Percentiles rank a stretch among this genome's conserved stretches.
Evolutionary conservation across 2,888 invertebrate species (phyloP).

Genomic region (Drosophila cyrtoloma): DNA sequence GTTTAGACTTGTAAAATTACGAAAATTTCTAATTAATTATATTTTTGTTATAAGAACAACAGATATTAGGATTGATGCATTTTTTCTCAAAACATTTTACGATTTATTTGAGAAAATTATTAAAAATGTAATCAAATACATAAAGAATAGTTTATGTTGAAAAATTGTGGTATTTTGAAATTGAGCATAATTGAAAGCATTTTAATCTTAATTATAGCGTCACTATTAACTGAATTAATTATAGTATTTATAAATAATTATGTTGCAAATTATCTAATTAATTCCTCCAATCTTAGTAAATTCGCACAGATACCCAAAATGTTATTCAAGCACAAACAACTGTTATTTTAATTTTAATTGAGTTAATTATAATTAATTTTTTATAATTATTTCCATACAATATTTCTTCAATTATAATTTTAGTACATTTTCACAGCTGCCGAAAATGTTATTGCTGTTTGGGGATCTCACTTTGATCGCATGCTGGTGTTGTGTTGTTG

Average conservation of each 20-base stretch:
- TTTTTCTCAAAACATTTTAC: background rate
- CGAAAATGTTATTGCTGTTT: slow-evolving; percentile 1
- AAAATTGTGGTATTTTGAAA: background rate
- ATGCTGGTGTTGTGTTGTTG: slow-evolving; percentile 37
- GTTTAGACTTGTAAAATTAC: background rate
- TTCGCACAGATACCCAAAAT: background rate
- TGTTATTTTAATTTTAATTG: background rate
- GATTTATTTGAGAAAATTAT: background rate
- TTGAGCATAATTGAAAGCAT: background rate
- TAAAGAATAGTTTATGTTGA: background rate
- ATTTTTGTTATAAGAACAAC: background rate
- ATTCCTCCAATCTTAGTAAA: background rate
- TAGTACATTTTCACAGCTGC: background rate
- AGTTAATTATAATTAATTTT: background rate
- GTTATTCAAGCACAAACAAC: background rate
- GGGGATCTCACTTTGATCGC: slow-evolving; percentile 55
- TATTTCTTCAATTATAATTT: background rate
- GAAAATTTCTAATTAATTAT: background rate
- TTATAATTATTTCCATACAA: background rate
- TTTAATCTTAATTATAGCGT: background rate
- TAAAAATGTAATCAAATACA: background rate
- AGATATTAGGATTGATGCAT: background rate
- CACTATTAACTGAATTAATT: background rate
- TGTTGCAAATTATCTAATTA: background rate
- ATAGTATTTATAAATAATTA: background rate